Conservation (phyloP, 2,888 invertebrate species). For the Amphipoea lucens region DNA sequence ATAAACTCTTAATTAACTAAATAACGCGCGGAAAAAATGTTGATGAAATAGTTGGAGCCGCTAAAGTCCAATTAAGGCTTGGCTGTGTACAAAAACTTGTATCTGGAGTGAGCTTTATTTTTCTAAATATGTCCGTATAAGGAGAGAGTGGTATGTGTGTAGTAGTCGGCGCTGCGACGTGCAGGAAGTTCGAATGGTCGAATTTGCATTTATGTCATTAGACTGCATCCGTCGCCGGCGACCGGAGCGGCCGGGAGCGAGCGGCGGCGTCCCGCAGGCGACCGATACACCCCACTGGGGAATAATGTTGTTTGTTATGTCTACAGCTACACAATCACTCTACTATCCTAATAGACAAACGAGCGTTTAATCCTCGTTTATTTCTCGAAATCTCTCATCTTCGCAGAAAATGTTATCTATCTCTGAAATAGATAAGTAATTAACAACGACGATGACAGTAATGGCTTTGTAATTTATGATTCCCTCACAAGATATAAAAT, state of each 20-base stretch:
- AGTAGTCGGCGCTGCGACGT: conserved; percentile 62
- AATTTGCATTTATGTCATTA: conserved; percentile 89
- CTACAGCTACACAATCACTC: conserved; percentile 33
- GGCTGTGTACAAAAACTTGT: conserved; percentile 71
- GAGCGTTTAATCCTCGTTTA: conserved; percentile 11
- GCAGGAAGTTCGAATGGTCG: conserved; percentile 85
- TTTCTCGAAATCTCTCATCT: not conserved
- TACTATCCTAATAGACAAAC: conserved; percentile 14
- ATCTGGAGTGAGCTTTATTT: conserved; percentile 54
- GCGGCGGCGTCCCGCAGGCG: conserved; percentile 38
- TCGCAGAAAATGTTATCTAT: not conserved
- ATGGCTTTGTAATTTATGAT: not conserved
- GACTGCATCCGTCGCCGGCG: conserved; percentile 78
- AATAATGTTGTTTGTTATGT: conserved; percentile 39
- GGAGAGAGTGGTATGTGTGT: conserved; percentile 57
- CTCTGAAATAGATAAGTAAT: not conserved
- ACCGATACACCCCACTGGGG: conserved; percentile 51
- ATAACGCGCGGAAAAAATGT: conserved; percentile 73
- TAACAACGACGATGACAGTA: not conserved
- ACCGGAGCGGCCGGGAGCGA: conserved; percentile 30
- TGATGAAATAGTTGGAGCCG: conserved; percentile 74
- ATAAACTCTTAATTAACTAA: conserved; percentile 78
- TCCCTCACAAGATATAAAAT: conserved; percentile 3
- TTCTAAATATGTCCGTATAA: conserved; percentile 65
- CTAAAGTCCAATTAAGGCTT: conserved; percentile 76